phyloP scores from a whole-genome alignment of 2,888 invertebrate genomes.

The Penaeus monodon region DNA sequence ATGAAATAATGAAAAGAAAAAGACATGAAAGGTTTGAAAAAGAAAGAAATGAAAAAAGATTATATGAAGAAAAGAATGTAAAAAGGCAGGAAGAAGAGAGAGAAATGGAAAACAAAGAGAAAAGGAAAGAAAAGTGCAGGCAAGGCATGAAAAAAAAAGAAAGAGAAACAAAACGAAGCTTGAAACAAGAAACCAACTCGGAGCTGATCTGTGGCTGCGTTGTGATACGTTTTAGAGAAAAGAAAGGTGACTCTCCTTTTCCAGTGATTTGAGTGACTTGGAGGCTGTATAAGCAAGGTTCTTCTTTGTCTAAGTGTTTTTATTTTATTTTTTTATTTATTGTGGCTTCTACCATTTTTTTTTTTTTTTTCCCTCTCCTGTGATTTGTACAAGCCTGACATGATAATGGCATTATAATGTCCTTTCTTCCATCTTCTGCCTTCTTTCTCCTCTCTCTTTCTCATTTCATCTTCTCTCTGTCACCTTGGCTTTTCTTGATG shows the following conservation, averaged over 20 bases:
- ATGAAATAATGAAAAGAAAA: not conserved
- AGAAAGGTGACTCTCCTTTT: not conserved
- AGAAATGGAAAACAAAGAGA: not conserved
- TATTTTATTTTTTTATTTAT: slow-evolving; percentile 42
- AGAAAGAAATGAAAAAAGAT: not conserved
- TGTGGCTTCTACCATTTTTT: not conserved
- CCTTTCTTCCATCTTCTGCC: not conserved
- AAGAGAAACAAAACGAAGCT: not conserved
- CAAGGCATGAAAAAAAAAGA: not conserved
- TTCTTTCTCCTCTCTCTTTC: not conserved
- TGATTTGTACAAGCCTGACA: no score
- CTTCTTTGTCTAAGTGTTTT: slow-evolving; percentile 27
- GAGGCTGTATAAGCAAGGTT: slow-evolving; percentile 27
- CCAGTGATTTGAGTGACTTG: slow-evolving; percentile 15
- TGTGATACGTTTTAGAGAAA: slow-evolving; percentile 12
- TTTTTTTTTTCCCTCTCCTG: no score
- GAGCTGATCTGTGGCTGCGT: slow-evolving; percentile 7
- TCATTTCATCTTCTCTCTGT: not conserved
- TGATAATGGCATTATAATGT: no score
- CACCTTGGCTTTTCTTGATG: not conserved
- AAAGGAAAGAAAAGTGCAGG: not conserved
- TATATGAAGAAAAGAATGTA: not conserved
- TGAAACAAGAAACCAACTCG: not conserved
- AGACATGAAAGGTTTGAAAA: not conserved
- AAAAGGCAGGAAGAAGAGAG: not conserved